These are phyloP conservation scores for Orius insidiosus DNA, from an alignment of 1,140 invertebrate species.

Conservation along the genomic window DNA sequence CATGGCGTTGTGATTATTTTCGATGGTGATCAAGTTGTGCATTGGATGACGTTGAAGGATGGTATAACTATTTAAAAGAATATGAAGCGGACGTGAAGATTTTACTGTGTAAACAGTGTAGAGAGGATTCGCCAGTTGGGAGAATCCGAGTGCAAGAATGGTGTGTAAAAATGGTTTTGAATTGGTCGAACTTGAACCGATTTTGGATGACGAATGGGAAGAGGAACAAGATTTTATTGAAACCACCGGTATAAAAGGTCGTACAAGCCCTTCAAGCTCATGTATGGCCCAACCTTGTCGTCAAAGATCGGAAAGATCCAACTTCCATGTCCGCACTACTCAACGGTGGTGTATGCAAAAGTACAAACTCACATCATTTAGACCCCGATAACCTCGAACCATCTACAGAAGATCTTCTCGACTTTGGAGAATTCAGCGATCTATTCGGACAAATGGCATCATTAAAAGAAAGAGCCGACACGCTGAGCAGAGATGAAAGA, in stretches of 20 bases:
- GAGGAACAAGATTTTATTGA: slow-evolving; percentile 38
- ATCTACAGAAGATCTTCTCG: slow-evolving; percentile 12
- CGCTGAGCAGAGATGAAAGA: slow-evolving; percentile 40
- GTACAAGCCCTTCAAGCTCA: slow-evolving; percentile 57
- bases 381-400: slow-evolving; percentile 18
- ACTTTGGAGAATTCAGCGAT: slow-evolving; percentile 26
- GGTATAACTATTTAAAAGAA: slow-evolving; percentile 31
- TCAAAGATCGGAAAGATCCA: slow-evolving; percentile 31
- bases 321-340: slow-evolving; percentile 14
- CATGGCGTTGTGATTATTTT: slow-evolving; percentile 41
- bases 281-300: slow-evolving; percentile 52
- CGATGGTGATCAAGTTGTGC: slow-evolving; percentile 32
- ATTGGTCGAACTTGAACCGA: slow-evolving; percentile 48
- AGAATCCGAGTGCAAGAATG: slow-evolving; percentile 33
- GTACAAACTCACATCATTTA: not conserved
- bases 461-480: slow-evolving; percentile 49
- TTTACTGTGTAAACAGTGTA: slow-evolving; percentile 31
- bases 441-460: slow-evolving; percentile 41
- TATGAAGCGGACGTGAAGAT: slow-evolving; percentile 33
- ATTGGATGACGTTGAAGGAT: slow-evolving; percentile 29
- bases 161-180: slow-evolving; percentile 52
- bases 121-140: slow-evolving; percentile 16
- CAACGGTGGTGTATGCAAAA: slow-evolving; percentile 10
- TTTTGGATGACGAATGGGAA: slow-evolving; percentile 28
- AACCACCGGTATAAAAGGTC: slow-evolving; percentile 48